Conservation (phyloP, 2,113 vertebrate species). For the Meriones unguiculatus region DNA sequence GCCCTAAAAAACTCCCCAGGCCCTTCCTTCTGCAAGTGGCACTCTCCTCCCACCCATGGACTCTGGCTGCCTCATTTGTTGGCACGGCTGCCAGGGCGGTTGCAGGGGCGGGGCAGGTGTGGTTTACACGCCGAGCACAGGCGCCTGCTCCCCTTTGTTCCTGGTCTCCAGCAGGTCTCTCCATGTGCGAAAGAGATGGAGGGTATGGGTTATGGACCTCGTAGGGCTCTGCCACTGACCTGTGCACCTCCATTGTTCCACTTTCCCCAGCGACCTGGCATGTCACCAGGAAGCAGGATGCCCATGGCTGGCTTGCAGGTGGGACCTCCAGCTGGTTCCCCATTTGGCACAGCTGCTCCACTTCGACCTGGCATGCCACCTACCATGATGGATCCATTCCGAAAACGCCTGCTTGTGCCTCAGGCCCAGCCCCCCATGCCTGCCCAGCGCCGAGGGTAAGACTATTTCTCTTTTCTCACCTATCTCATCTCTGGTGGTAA, state of each 20-base stretch:
- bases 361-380: constrained; percentile 94
- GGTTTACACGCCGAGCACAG: constrained; percentile 56
- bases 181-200: constrained; percentile 43
- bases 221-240: constrained; percentile 35
- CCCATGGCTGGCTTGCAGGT: constrained; percentile 91
- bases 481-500: neutral
- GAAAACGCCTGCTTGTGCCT: constrained; percentile 94
- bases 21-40: constrained; percentile 30
- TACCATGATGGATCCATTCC: constrained; percentile 93
- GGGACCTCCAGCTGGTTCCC: constrained; percentile 91
- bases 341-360: constrained; percentile 90
- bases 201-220: constrained; percentile 2
- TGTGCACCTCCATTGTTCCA: neutral
- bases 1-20: neutral
- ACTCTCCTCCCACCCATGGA: neutral
- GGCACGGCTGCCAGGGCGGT: constrained; percentile 46
- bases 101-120: constrained; percentile 61
- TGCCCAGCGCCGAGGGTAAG: constrained; percentile 94
- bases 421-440: constrained; percentile 92
- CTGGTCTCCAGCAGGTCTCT: neutral
- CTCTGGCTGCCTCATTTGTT: constrained; percentile 21
- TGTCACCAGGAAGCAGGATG: constrained; percentile 91
- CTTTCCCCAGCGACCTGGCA: constrained; percentile 90
- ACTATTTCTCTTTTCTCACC: neutral
- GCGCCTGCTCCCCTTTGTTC: constrained; percentile 54